Evolutionary conservation across 2,113 vertebrate species (phyloP).

Genomic region (Ceyx margarethae): DNA sequence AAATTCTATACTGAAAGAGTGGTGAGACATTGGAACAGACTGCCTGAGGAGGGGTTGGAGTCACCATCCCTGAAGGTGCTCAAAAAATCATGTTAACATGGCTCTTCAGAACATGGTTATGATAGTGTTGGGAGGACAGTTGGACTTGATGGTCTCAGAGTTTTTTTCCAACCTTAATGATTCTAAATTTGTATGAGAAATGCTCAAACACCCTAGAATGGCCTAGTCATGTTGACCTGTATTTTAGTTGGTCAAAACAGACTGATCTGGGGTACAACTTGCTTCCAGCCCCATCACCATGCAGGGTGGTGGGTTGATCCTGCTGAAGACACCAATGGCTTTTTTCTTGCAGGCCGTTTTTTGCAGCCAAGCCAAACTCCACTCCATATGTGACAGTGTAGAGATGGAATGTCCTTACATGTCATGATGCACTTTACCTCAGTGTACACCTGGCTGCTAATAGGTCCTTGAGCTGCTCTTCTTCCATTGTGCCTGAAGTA

Average conservation of each 20-base stretch:
- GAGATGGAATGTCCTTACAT: neutral
- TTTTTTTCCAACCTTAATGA: too few relatives aligned
- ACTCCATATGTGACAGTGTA: fast-evolving
- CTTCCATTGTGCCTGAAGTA: neutral
- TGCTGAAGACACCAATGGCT: neutral
- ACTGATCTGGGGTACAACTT: fast-evolving
- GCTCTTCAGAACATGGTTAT: too few relatives aligned
- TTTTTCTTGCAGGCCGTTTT: neutral
- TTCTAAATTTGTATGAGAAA: neutral
- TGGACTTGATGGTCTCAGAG: too few relatives aligned
- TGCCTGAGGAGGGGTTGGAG: too few relatives aligned
- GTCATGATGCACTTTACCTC: fast-evolving
- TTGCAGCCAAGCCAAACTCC: neutral
- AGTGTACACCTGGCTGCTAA: neutral
- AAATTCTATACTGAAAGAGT: too few relatives aligned
- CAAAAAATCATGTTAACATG: too few relatives aligned
- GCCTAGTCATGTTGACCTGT: fast-evolving
- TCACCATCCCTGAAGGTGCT: too few relatives aligned
- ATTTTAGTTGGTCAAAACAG: neutral
- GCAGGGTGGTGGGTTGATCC: neutral
- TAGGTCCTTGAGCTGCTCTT: neutral
- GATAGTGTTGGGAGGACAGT: too few relatives aligned
- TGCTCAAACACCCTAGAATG: neutral
- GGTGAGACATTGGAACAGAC: too few relatives aligned
- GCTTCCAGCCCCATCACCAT: fast-evolving